A percentile compares a stretch with the other conserved stretches of the same genome.
Conservation (phyloP, 2,888 invertebrate genomes). For the Cosmia pyralina region DNA sequence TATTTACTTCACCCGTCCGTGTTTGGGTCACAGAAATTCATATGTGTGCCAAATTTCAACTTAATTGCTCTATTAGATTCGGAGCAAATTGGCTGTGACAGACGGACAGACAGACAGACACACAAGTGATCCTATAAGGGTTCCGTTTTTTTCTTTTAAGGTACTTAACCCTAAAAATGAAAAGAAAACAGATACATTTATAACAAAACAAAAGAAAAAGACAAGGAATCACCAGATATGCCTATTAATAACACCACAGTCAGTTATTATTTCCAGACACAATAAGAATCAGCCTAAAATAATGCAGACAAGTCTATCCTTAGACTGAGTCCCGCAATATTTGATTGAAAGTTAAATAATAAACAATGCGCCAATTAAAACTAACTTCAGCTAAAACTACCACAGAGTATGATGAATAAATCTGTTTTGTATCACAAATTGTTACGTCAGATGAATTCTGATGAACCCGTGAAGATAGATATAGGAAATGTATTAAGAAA, state of each 20-base stretch:
- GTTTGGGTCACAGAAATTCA: too few species aligned
- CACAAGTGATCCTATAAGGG: too few species aligned
- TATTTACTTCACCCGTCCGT: too few species aligned
- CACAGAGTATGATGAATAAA: conserved; percentile 61
- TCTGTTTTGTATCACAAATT: conserved; percentile 72
- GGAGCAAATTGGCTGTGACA: too few species aligned
- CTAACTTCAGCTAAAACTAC: conserved; percentile 58
- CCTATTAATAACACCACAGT: conserved; percentile 16
- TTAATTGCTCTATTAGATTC: too few species aligned
- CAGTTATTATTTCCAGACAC: conserved; percentile 25
- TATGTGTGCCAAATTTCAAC: too few species aligned
- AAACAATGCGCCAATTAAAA: conserved; percentile 75
- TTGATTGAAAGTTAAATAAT: conserved; percentile 71
- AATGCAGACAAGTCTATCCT: conserved; percentile 39
- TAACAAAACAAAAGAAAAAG: neutral
- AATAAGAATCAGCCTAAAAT: conserved; percentile 44
- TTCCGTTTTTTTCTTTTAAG: too few species aligned
- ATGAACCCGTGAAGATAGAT: conserved; percentile 21
- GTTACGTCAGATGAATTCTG: conserved; percentile 61
- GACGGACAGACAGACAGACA: too few species aligned
- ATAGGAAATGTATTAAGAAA: conserved; percentile 23
- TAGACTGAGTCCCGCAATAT: conserved; percentile 53
- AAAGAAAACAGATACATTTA: too few species aligned
- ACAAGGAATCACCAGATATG: conserved; percentile 3
- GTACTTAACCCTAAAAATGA: too few species aligned